Base-by-base conservation (phyloP, 2,113 vertebrate species). In the Erythrolamprus reginae region DNA sequence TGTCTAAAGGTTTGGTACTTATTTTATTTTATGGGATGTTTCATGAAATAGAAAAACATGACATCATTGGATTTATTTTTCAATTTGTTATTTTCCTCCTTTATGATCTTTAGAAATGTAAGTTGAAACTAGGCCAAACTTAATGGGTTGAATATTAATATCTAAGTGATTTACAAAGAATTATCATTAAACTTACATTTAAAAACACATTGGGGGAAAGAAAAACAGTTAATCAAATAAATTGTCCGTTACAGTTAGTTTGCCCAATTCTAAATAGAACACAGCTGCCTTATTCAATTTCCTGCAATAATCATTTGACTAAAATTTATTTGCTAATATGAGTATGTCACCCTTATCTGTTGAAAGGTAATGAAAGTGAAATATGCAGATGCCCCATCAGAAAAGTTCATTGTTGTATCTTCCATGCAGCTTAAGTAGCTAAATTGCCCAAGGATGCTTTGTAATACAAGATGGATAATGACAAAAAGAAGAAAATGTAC, bases 401-500 rank as follows among this genome's bases (percentile, higher is more conserved):
- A 24, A 90, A 94, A 88, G 77, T 93, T 88, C 85, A 90, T 65
- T 92, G 56, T 24, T 90, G 9, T 88, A 86, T 90, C 93, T 91
- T 53, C 87, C 19, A 89, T 52, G 83, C 48, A 92, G 83, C 10
- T 89, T 92, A 94, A 94, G 89, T 93, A 88, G 26, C 93, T 61
- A 24, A 86, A 91, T 89, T 88, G 90, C 88, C 92, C 88, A 91
- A 82, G 84, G 93, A 86, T 53, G 47, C 82, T 82, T 42, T 38
- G 1, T 92, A 94, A 94, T 89, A 45, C 77, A 94, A 92, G 90
- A 88, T 0, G 0, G 65, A 88, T 89, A 91, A 91, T 83, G 85
- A 84, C 89, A 92, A 95, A 93, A 90, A 91, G 1, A 91, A 94
- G 61, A 93, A 95, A 92, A 58, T 86, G 70, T 82, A 45, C 42